Percentiles rank a stretch among this genome's conserved stretches.
Evolutionary conservation across 2,797 vertebrate species (phyloP).

Genomic region (Darevskia nairensis): DNA sequence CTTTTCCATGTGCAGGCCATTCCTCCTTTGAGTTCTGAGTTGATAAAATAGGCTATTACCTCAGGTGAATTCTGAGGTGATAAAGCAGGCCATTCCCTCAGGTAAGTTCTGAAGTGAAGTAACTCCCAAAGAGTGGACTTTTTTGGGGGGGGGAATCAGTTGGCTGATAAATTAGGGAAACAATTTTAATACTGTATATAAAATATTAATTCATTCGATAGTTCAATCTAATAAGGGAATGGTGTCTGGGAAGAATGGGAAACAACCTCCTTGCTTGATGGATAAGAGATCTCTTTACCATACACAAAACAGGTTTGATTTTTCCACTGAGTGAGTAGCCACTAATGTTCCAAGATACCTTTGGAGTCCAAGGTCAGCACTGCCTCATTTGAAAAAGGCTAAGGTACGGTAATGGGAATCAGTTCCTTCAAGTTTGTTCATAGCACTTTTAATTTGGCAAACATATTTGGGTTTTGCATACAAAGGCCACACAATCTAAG

Average conservation of each 20-base stretch:
- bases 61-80: too few species aligned
- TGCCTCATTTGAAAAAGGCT: slow-evolving; percentile 4
- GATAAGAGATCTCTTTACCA: background rate
- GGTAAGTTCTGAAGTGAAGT: too few species aligned
- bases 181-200: background rate
- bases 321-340: background rate
- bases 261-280: background rate
- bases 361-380: background rate
- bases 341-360: background rate
- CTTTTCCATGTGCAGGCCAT: background rate
- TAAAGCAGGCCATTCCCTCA: too few species aligned
- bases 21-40: too few species aligned
- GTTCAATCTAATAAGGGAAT: background rate
- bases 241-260: background rate
- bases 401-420: background rate
- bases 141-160: too few species aligned
- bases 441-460: slow-evolving; percentile 52
- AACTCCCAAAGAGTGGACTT: too few species aligned
- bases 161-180: background rate
- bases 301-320: background rate
- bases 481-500: slow-evolving; percentile 28
- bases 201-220: background rate
- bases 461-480: slow-evolving; percentile 46
- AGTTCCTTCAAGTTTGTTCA: background rate
- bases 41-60: too few species aligned